These are phyloP conservation scores for Circaetus cinerascens DNA, from an alignment of 2,113 vertebrate species.

Conservation along the genomic window DNA sequence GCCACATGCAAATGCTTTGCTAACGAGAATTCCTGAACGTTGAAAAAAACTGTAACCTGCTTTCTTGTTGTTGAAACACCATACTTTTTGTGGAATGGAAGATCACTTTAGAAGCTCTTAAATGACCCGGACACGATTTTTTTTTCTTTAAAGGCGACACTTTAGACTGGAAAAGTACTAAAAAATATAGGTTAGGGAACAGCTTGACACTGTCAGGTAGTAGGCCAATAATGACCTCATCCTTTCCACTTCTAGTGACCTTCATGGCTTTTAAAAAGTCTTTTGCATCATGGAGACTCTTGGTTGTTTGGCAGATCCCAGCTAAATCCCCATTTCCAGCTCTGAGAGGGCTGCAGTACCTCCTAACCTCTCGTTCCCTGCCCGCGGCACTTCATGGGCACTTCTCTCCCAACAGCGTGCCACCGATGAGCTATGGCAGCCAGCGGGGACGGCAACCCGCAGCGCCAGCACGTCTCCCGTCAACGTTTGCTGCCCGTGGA, in stretches of 20 bases:
- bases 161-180: neutral
- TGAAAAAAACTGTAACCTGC: neutral
- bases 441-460: rapidly evolving
- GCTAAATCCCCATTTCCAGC: neutral
- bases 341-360: too few relatives aligned
- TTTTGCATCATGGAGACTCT: neutral
- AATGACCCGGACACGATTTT: neutral
- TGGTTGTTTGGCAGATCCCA: neutral
- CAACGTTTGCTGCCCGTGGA: rapidly evolving
- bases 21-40: neutral
- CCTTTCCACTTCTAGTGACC: neutral
- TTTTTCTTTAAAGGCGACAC: neutral
- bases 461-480: rapidly evolving
- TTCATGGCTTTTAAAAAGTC: neutral
- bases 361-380: rapidly evolving
- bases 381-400: rapidly evolving
- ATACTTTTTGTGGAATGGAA: neutral
- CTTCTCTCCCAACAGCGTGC: rapidly evolving
- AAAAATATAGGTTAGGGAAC: neutral
- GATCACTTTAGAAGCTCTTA: neutral
- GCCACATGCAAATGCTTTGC: neutral
- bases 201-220: neutral
- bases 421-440: neutral
- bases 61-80: neutral
- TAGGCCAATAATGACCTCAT: neutral